A percentile compares a stretch with the other conserved stretches of the same genome.
phyloP scores from a whole-genome alignment of 2,888 invertebrate species.

The Drosophila robusta region DNA sequence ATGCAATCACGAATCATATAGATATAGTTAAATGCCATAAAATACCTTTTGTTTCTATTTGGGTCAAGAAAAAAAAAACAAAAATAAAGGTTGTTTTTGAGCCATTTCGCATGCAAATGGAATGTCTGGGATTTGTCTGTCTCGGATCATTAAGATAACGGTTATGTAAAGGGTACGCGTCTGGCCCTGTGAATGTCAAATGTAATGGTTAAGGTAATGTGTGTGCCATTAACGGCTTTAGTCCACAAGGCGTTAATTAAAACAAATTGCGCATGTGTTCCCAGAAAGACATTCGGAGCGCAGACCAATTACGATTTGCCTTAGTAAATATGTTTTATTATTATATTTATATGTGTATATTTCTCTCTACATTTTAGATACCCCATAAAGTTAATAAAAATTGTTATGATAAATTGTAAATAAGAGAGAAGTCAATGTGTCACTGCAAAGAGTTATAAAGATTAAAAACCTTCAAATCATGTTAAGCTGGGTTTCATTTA shows the following conservation, averaged over 20 bases:
- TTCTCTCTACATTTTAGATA: conserved; percentile 6
- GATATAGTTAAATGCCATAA: conserved; percentile 26
- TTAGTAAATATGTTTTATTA: conserved; percentile 17
- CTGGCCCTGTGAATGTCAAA: conserved; percentile 28
- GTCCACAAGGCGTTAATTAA: conserved; percentile 50
- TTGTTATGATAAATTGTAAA: background rate
- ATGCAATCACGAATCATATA: conserved; percentile 12
- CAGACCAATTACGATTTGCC: conserved; percentile 26
- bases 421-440: too few species aligned
- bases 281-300: conserved; percentile 42
- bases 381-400: background rate
- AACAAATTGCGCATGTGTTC: conserved; percentile 58
- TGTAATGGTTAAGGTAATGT: conserved; percentile 5
- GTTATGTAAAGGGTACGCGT: conserved; percentile 23
- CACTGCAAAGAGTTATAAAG: too few species aligned
- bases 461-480: too few species aligned
- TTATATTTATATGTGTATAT: conserved; percentile 9
- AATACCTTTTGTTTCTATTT: conserved; percentile 12
- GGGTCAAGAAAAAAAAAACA: conserved; percentile 14
- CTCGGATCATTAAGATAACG: conserved; percentile 39
- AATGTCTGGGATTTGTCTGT: conserved; percentile 33
- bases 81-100: background rate
- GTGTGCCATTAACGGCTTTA: conserved; percentile 26
- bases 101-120: conserved; percentile 50
- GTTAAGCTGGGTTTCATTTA: too few species aligned